Percentiles rank a stretch among this genome's conserved stretches.
Conservation (phyloP, 92 coral and sea anemone genomes). For the Zoanthus sansibaricus region DNA sequence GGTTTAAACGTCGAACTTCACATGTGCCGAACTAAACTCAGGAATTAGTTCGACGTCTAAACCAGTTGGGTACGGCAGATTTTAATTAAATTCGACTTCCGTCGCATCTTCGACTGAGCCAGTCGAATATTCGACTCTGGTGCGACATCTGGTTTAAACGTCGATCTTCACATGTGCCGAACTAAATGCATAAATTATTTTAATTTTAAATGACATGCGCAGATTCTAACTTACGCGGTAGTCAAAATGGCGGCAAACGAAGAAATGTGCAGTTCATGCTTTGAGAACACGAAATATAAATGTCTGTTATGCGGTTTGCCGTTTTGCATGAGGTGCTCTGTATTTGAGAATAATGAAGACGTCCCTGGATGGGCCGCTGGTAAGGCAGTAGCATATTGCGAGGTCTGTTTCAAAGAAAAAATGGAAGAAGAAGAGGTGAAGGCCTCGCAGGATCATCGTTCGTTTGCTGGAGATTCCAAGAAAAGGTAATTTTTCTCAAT, state of each 20-base stretch:
- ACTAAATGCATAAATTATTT: too few species aligned
- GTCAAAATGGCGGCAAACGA: conserved; percentile 25
- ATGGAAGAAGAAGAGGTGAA: not conserved
- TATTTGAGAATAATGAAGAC: not conserved
- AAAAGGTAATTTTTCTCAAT: conserved; percentile 20
- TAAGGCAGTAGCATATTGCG: conserved; percentile 33
- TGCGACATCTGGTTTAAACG: not conserved
- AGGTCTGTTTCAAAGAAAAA: not conserved
- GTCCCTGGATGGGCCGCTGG: conserved; percentile 34
- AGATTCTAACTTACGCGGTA: conserved; percentile 4
- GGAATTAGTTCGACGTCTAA: not conserved
- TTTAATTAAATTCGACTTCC: not conserved
- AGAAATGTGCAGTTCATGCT: conserved; percentile 16
- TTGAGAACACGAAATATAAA: conserved; percentile 10
- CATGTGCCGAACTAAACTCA: not conserved
- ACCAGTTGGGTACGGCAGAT: too few species aligned
- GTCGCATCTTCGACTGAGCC: too few species aligned
- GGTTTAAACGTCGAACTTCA: not conserved
- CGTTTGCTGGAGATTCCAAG: conserved; percentile 22
- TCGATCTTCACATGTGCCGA: too few species aligned
- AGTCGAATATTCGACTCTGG: not conserved
- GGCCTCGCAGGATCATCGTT: conserved; percentile 22
- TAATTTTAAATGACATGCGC: conserved; percentile 7
- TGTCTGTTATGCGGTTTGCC: conserved; percentile 8
- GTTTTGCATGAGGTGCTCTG: too few species aligned